phyloP scores from a whole-genome alignment of 1,140 invertebrate genomes.

The Zaprionus ornatus region DNA sequence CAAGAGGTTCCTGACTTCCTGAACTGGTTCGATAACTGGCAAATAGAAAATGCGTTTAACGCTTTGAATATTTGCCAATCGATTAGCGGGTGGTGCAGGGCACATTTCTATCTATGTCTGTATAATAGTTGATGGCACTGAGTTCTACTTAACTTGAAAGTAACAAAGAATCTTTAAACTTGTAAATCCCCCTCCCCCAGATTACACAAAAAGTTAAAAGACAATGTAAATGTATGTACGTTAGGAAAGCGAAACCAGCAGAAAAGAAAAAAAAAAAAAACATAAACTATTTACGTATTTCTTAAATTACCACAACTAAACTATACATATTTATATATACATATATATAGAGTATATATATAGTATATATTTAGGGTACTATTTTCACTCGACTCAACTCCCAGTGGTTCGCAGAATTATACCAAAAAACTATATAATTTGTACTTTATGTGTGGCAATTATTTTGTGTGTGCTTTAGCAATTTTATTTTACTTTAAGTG shows the following conservation, averaged over 20 bases:
- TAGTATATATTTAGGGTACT: constrained; percentile 10
- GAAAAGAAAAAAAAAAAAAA: background rate
- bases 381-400: constrained; percentile 55
- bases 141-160: constrained; percentile 80
- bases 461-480: constrained; percentile 74
- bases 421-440: constrained; percentile 77
- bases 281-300: constrained; percentile 74
- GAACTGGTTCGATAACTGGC: constrained; percentile 1
- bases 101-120: constrained; percentile 37
- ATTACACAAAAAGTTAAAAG: constrained; percentile 46
- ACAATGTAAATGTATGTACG: constrained; percentile 62
- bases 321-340: constrained; percentile 39
- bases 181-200: constrained; percentile 15
- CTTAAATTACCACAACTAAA: constrained; percentile 48
- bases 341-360: constrained; percentile 13
- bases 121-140: constrained; percentile 80
- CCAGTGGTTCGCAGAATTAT: constrained; percentile 82
- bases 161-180: constrained; percentile 42
- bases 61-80: constrained; percentile 37
- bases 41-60: constrained; percentile 43
- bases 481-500: constrained; percentile 81
- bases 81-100: constrained; percentile 9
- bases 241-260: constrained; percentile 35
- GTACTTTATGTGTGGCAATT: constrained; percentile 80
- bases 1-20: background rate